Evolutionary conservation across 2,888 invertebrate genomes (phyloP).

Genomic region (Drosophila conformis): DNA sequence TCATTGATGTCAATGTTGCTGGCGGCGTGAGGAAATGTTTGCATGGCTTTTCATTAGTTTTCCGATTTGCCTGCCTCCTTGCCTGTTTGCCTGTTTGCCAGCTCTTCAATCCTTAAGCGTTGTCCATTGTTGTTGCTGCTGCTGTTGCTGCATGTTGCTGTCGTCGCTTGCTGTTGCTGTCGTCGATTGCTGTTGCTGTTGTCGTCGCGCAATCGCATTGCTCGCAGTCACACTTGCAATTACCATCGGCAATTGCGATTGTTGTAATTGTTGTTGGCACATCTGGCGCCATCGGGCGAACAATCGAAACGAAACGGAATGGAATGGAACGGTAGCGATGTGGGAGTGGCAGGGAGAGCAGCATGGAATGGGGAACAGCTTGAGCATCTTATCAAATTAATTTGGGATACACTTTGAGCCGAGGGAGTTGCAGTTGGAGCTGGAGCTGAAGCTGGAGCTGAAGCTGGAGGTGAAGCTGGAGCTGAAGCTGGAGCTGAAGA

Average conservation of each 20-base stretch:
- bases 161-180: slow-evolving; percentile 22
- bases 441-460: background rate
- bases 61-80: slow-evolving; percentile 53
- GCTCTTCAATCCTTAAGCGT: slow-evolving; percentile 56
- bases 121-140: slow-evolving; percentile 27
- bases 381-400: slow-evolving; percentile 77
- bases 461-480: too few relatives aligned
- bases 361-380: slow-evolving; percentile 13
- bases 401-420: slow-evolving; percentile 59
- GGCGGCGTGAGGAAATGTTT: slow-evolving; percentile 84
- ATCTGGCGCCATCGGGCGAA: slow-evolving; percentile 62
- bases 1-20: slow-evolving; percentile 63
- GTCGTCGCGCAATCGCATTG: slow-evolving; percentile 58
- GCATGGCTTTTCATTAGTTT: slow-evolving; percentile 82
- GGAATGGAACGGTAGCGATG: background rate
- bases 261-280: slow-evolving; percentile 80
- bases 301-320: slow-evolving; percentile 2
- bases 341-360: background rate
- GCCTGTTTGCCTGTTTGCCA: slow-evolving; percentile 19
- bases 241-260: slow-evolving; percentile 76
- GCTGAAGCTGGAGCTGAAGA: too few relatives aligned
- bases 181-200: slow-evolving; percentile 30
- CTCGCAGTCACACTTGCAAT: slow-evolving; percentile 76
- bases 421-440: background rate
- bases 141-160: slow-evolving; percentile 32